phyloP scores from a whole-genome alignment of 2,113 vertebrate species.

The Euleptes europaea region DNA sequence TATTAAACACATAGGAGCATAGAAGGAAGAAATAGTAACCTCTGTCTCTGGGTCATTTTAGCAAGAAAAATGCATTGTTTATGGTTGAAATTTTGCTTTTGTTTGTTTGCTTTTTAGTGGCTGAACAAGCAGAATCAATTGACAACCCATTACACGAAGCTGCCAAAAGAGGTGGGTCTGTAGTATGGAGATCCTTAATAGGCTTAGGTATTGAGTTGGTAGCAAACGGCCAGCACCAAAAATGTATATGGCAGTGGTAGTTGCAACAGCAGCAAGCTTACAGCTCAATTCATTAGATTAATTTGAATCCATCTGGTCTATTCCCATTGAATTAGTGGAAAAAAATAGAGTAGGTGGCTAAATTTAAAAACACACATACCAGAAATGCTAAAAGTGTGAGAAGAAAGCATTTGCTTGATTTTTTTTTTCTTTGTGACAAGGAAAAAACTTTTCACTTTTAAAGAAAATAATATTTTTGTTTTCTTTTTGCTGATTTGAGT shows the following conservation, averaged over 20 bases:
- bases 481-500: not conserved
- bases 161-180: slow-evolving; percentile 89
- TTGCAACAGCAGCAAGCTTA: not conserved
- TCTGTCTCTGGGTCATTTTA: not conserved
- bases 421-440: not conserved
- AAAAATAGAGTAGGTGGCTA: not conserved
- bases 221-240: not conserved
- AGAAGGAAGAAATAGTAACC: not conserved
- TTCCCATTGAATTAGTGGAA: not conserved
- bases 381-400: not conserved
- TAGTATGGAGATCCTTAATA: not conserved
- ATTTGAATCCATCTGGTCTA: not conserved
- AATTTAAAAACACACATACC: not conserved
- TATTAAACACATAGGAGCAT: not conserved
- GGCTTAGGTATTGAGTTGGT: not conserved
- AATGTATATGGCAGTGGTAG: not conserved
- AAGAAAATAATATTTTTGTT: not conserved
- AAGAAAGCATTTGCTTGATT: not conserved
- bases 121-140: slow-evolving; percentile 94
- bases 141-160: slow-evolving; percentile 98
- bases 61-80: not conserved
- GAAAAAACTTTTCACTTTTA: not conserved
- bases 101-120: slow-evolving; percentile 79
- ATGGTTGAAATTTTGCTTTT: slow-evolving; percentile 30
- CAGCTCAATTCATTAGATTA: not conserved